Conservation (phyloP, 2,888 invertebrate species). For the Dyspetes luteomarginatus region DNA sequence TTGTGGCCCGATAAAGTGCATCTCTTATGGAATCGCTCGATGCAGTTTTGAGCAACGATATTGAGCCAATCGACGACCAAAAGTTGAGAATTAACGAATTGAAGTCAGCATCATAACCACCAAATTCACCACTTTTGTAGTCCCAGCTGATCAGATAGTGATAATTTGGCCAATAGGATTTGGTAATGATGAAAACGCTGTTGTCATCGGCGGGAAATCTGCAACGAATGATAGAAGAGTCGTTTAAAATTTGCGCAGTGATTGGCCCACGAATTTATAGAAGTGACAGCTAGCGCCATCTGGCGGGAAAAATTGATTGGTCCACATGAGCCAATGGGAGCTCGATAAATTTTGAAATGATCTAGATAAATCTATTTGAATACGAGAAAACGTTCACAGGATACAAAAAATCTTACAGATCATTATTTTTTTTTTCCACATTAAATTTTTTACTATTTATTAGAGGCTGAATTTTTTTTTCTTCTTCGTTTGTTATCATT, state of each 20-base stretch:
- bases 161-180: slow-evolving; percentile 92
- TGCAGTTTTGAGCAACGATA: slow-evolving; percentile 87
- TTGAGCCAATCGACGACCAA: slow-evolving; percentile 88
- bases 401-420: too few relatives aligned
- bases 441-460: slow-evolving; percentile 44
- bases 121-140: slow-evolving; percentile 93
- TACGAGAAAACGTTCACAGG: not conserved
- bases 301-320: not conserved
- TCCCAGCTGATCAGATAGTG: slow-evolving; percentile 92
- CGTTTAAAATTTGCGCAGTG: not conserved
- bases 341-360: not conserved
- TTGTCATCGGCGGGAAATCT: slow-evolving; percentile 90
- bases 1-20: slow-evolving; percentile 86
- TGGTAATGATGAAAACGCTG: slow-evolving; percentile 89
- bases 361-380: not conserved
- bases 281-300: slow-evolving; percentile 21
- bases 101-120: slow-evolving; percentile 88
- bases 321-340: not conserved
- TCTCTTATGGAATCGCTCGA: slow-evolving; percentile 87
- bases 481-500: slow-evolving; percentile 17
- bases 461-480: slow-evolving; percentile 25
- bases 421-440: too few relatives aligned
- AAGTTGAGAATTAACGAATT: slow-evolving; percentile 89
- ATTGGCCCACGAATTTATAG: not conserved
- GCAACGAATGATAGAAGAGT: slow-evolving; percentile 68